A percentile compares a stretch with the other conserved stretches of the same genome.
Conservation (phyloP, 2,113 vertebrate species). For the Pelodiscus sinensis region DNA sequence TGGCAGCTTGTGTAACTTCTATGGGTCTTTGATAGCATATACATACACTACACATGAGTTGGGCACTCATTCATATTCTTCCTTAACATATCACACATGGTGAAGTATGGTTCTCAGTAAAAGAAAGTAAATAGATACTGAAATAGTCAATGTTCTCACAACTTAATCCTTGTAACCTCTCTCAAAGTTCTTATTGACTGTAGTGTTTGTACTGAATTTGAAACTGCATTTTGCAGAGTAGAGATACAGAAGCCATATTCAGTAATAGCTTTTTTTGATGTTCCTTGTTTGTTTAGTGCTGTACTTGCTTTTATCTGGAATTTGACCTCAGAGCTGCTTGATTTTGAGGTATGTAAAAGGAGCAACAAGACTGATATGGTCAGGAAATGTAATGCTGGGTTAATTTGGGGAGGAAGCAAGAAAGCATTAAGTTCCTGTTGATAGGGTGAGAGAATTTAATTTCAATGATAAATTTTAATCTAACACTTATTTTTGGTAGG, state of each 20-base stretch:
- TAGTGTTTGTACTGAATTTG: constrained; percentile 29
- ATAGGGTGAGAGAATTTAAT: not conserved
- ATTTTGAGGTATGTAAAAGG: constrained; percentile 72
- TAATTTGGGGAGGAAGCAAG: not conserved
- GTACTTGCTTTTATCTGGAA: constrained; percentile 67
- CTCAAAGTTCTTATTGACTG: constrained; percentile 58
- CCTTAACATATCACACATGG: not conserved
- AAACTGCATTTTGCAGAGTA: not conserved
- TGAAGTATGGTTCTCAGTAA: not conserved
- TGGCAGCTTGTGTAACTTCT: not conserved
- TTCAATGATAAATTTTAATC: not conserved
- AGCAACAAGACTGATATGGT: not conserved
- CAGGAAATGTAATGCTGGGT: not conserved
- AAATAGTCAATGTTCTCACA: constrained; percentile 36
- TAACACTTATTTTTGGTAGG: not conserved
- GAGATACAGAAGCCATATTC: constrained; percentile 82
- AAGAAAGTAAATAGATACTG: constrained; percentile 42
- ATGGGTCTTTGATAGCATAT: not conserved
- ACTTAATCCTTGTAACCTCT: constrained; percentile 16
- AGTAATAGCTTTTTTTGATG: constrained; percentile 76
- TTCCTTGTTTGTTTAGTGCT: constrained; percentile 76
- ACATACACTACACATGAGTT: not conserved
- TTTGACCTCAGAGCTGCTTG: constrained; percentile 71
- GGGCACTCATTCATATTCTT: constrained; percentile 11
- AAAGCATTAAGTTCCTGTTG: not conserved